Evolutionary conservation across 2,797 vertebrate species (phyloP), one percentile per base, ranked within the genome.

Genomic region (Avahi laniger): DNA sequence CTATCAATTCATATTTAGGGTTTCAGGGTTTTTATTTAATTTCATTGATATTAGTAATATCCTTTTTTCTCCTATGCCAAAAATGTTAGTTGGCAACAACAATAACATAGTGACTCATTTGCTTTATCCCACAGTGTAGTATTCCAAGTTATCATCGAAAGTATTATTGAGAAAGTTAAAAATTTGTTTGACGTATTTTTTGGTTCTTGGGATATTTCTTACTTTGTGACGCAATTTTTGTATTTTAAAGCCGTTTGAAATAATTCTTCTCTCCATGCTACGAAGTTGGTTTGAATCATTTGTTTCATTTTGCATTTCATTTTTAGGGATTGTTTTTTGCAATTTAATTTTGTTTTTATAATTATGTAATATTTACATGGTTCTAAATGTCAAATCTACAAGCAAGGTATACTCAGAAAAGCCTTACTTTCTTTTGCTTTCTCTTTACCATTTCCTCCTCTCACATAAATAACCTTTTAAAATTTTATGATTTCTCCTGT

Each of bases 221-320:
- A 83, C 17, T 96, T 80, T 76, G 35, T 90, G 59, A 1, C 76
- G 33, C 70, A 12, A 9, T 81, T 81, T 85, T 63, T 89, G 1
- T 70, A 22, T 81, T 90, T 93, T 81, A 63, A 73, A 94, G 67
- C 81, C 9, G 24, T 70, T 90, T 87, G n/a, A 87, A 78, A n/a
- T 86, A 50, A 63, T 93, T 54, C 9, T 5, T 81, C 22, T 80
- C n/a, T 93, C 93, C 30, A 70, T 69, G 5, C 18, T 10, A 15
- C 20, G 17, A 57, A 4, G 38, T 48, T 86, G 52, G 63, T 72
- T 90, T 78, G 46, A 12, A 72, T 52, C n/a, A n/a, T 95, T 86
- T 75, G 18, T 10, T 88, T 88, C 12, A 33, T 84, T 89, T 84
- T 88, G 24, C 35, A 86, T 91, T 78, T 92, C 9, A 38, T 81